Evolutionary conservation across 2,797 vertebrate species (phyloP).

Genomic region (Octomys mimax): DNA sequence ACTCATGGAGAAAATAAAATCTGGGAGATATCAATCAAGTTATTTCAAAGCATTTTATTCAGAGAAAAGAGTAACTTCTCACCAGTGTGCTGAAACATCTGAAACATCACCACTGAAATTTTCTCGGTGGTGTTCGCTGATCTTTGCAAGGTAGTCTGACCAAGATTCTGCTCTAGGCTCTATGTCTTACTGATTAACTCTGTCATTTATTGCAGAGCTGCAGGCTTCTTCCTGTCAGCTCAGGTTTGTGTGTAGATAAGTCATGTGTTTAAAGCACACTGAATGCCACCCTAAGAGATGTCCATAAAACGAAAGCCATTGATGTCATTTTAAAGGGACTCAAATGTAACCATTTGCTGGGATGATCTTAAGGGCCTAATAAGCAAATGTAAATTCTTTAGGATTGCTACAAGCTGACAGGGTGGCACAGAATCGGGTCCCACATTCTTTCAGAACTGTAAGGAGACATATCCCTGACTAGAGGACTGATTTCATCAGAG

Average conservation of each 20-base stretch:
- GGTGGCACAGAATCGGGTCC: not conserved
- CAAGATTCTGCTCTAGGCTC: conserved; percentile 80
- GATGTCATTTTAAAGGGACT: conserved; percentile 59
- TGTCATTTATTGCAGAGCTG: conserved; percentile 76
- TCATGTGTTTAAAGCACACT: conserved; percentile 52
- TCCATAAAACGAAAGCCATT: conserved; percentile 40
- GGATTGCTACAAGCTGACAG: not conserved
- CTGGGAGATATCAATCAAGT: conserved; percentile 61
- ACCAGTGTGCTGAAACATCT: conserved; percentile 46
- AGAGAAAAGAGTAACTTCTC: conserved; percentile 61
- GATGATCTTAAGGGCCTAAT: not conserved
- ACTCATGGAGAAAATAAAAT: conserved; percentile 55
- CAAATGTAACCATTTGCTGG: conserved; percentile 62
- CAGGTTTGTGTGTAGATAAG: conserved; percentile 74
- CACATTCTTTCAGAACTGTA: not conserved
- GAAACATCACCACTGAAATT: conserved; percentile 7
- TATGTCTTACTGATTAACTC: conserved; percentile 71
- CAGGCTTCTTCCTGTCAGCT: conserved; percentile 82
- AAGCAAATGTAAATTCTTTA: conserved; percentile 10
- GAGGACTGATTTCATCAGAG: not conserved
- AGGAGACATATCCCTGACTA: not conserved
- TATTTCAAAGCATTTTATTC: conserved; percentile 67
- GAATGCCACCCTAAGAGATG: conserved; percentile 71
- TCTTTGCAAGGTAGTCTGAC: conserved; percentile 64
- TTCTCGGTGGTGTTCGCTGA: not conserved